These are phyloP conservation scores for Taeniopygia guttata DNA, from an alignment of 2,797 vertebrate species.

Conservation along the genomic window DNA sequence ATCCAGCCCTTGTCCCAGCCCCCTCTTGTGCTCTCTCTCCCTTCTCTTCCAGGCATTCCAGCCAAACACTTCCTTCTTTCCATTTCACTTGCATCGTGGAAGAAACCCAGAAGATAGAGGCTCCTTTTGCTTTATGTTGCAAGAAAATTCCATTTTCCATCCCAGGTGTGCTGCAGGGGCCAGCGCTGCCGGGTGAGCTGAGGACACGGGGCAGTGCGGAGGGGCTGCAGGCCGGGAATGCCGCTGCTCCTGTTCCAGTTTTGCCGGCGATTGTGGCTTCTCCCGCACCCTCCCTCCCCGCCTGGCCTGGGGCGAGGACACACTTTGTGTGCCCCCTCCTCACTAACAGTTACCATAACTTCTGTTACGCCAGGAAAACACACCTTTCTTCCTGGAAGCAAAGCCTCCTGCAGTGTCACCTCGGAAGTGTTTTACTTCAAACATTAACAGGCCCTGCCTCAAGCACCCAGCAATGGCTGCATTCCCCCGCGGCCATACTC, in stretches of 20 bases:
- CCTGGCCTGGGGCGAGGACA: accelerated
- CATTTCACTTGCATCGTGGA: neutral
- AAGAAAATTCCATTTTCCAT: neutral
- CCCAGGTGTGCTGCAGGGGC: neutral
- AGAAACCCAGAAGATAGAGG: neutral
- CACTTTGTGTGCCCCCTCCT: neutral
- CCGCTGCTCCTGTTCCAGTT: neutral
- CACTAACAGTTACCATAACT: accelerated
- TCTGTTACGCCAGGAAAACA: neutral
- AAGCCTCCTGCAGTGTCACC: neutral
- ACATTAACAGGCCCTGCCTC: no score
- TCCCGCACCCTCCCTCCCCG: accelerated
- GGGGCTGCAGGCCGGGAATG: neutral
- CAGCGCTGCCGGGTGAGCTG: neutral
- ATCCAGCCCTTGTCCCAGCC: neutral
- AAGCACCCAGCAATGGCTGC: neutral
- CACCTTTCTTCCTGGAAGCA: neutral
- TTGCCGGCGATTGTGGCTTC: accelerated
- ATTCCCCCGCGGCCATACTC: accelerated
- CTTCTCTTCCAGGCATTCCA: neutral
- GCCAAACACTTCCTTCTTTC: neutral
- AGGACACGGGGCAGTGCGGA: neutral
- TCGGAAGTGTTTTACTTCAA: neutral
- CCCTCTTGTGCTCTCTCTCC: neutral
- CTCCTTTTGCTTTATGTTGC: neutral